Base-by-base conservation (phyloP, 2,113 vertebrate genomes). In the Catharus fuscescens region DNA sequence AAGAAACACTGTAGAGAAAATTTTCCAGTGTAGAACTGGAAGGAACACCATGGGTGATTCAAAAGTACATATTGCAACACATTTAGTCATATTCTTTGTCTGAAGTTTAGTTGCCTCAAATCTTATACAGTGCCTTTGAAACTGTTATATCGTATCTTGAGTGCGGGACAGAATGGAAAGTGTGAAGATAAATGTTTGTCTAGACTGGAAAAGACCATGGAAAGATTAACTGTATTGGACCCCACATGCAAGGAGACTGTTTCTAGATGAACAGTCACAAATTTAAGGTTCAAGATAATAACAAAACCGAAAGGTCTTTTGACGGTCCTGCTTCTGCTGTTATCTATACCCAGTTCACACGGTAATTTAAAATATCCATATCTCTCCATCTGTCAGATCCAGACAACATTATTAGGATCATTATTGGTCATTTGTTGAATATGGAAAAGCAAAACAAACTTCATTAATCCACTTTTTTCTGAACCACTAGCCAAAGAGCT, bases 231-330 rank as follows among this genome's bases (percentile, higher is more conserved):
- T 76, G 14, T 38, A 34, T 14, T 61, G 40, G 84, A 80, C 2
- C 1, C 7, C 19, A 28, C 1, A 7, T 3, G 5, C 34, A 69
- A 6, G 5, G 45, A 59, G 13, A 7, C 42, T 38, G 11, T 77
- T 80, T 89, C 54, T 54, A 59, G 14, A 47, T 81, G 45, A 93
- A 57, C 18, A 50, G 36, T 36, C 53, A 44, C 2, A 11, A 52
- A 60, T 44, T 36, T 23, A 34, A 23, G 18, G 26, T 54, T 50
- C 44, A 45, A 40, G 6, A 4, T 18, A 54, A 12, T 48, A 62
- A 69, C 4, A 8, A 62, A 53, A 71, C 5, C 0, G 1, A 54
- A 54, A 78, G 10, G 2, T 42, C 47, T 83, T 57, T 73, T 54
- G 65, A 28, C 40, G 5, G 7, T 53, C 28, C 19, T 64, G 20